phyloP scores from a whole-genome alignment of 2,797 vertebrate genomes.

The Psittacula derbiana region DNA sequence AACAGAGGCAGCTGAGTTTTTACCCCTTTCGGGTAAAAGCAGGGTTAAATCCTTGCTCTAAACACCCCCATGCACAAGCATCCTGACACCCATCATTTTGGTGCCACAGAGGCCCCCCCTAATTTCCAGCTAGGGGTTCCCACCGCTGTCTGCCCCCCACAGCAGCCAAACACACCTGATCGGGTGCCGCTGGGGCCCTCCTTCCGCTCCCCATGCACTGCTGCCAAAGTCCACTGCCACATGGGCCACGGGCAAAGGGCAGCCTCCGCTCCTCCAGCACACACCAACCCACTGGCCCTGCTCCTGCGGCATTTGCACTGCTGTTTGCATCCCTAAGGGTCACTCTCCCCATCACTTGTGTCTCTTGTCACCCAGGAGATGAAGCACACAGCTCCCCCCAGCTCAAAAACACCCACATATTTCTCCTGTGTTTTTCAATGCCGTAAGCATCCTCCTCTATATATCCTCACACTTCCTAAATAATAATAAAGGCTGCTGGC shows the following conservation, averaged over 20 bases:
- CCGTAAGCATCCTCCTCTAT: neutral
- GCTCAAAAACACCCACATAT: neutral
- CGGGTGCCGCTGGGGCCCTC: neutral
- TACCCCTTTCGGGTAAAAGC: neutral
- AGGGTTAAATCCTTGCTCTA: neutral
- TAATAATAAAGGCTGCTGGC: neutral
- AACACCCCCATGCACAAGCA: rapidly evolving
- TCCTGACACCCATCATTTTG: neutral
- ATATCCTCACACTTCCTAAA: neutral
- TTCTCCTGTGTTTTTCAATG: neutral
- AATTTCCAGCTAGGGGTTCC: neutral
- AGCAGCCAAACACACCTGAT: conserved; percentile 38
- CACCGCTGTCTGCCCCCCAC: rapidly evolving
- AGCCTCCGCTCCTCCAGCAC: neutral
- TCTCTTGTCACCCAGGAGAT: neutral
- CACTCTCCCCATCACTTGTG: neutral
- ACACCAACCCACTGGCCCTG: rapidly evolving
- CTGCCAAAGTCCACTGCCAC: conserved; percentile 65
- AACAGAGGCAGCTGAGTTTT: neutral
- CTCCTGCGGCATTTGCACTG: rapidly evolving
- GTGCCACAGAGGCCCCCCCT: neutral
- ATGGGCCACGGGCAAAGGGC: conserved; percentile 46
- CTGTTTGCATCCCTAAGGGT: neutral
- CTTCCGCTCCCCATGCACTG: neutral
- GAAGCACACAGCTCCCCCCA: rapidly evolving